Evolutionary conservation across 2,888 invertebrate species (phyloP).

Genomic region (Kuschelorhynchus macadamiae): DNA sequence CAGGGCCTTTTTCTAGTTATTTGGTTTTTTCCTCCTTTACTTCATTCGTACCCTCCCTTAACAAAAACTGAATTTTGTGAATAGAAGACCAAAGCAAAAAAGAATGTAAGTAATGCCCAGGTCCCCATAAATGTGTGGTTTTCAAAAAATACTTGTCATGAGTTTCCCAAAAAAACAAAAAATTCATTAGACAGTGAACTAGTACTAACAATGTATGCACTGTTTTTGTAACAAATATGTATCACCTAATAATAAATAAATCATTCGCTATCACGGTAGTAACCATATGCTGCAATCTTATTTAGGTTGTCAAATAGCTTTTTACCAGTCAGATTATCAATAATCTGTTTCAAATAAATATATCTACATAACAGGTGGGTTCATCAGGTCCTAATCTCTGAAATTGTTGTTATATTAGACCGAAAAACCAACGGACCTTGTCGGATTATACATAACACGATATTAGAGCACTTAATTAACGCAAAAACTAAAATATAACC

Average conservation of each 20-base stretch:
- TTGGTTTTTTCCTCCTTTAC: too few relatives aligned
- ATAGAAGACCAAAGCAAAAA: too few relatives aligned
- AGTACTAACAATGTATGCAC: conserved; percentile 21
- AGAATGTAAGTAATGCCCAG: too few relatives aligned
- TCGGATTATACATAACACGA: conserved; percentile 48
- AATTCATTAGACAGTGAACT: conserved; percentile 22
- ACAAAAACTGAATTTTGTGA: too few relatives aligned
- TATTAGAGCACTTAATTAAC: conserved; percentile 51
- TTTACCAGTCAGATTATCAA: conserved; percentile 60
- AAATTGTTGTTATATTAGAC: conserved; percentile 49
- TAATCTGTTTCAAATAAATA: conserved; percentile 58
- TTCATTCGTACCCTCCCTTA: too few relatives aligned
- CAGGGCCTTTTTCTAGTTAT: too few relatives aligned
- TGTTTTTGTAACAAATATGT: conserved; percentile 32
- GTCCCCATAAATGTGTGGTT: too few relatives aligned
- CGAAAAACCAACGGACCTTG: conserved; percentile 48
- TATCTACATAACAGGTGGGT: conserved; percentile 53
- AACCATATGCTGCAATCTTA: conserved; percentile 60
- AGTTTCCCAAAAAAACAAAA: too few relatives aligned
- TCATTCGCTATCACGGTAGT: conserved; percentile 51
- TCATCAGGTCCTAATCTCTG: conserved; percentile 49
- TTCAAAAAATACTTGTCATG: too few relatives aligned
- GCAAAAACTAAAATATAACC: conserved; percentile 49
- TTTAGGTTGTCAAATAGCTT: conserved; percentile 58
- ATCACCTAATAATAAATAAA: conserved; percentile 50